Conservation (phyloP, 2,888 invertebrate species). For the Noctua janthina region DNA sequence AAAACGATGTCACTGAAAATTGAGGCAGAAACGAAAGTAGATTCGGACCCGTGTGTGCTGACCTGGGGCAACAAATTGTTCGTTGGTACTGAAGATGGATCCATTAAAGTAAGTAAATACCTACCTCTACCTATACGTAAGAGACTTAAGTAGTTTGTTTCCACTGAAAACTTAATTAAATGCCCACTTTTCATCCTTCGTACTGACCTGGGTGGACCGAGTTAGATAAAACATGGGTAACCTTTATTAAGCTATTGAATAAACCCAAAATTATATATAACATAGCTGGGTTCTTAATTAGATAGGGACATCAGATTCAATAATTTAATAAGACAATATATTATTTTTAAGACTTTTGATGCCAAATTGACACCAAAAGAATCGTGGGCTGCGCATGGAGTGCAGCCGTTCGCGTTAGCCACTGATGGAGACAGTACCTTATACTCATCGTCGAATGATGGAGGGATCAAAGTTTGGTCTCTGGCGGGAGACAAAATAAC, state of each 20-base stretch:
- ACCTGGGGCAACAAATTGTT: slow-evolving; percentile 82
- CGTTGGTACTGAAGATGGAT: slow-evolving; percentile 84
- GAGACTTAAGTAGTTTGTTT: neutral
- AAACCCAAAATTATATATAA: neutral
- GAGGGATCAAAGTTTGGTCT: slow-evolving; percentile 91
- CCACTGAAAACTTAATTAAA: neutral
- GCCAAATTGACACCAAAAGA: slow-evolving; percentile 73
- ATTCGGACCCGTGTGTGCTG: slow-evolving; percentile 83
- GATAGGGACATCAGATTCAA: neutral
- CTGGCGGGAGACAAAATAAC: slow-evolving; percentile 78
- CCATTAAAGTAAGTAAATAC: slow-evolving; percentile 79
- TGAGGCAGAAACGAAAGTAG: slow-evolving; percentile 78
- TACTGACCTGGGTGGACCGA: neutral
- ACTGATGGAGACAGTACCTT: slow-evolving; percentile 84
- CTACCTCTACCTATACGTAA: neutral
- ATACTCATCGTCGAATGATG: slow-evolving; percentile 92
- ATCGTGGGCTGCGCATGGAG: slow-evolving; percentile 90
- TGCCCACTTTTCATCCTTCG: neutral
- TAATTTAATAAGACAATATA: neutral
- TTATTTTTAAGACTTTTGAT: slow-evolving; percentile 78
- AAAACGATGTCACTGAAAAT: slow-evolving; percentile 80
- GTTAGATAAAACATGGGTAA: neutral
- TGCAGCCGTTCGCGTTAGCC: slow-evolving; percentile 91
- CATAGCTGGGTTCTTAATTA: neutral
- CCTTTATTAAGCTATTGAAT: neutral